phyloP scores from a whole-genome alignment of 1,140 invertebrate species.

The Tetramorium parvispinum region DNA sequence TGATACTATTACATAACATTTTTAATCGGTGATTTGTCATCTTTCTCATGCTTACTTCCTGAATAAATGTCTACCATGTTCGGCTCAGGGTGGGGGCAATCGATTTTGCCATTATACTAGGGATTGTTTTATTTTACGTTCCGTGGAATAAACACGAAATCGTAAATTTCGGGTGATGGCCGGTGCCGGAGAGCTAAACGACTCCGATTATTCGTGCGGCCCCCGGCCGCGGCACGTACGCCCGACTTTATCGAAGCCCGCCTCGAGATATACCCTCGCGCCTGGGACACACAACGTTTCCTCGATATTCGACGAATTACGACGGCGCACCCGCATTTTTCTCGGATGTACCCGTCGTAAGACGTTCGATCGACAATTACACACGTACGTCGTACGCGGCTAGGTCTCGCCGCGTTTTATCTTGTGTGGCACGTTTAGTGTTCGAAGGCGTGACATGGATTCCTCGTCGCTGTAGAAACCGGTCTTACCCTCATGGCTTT shows the following conservation, averaged over 20 bases:
- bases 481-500: constrained; percentile 42
- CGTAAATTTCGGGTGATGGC: constrained; percentile 47
- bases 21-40: neutral
- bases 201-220: constrained; percentile 53
- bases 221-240: constrained; percentile 51
- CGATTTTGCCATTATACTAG: constrained; percentile 44
- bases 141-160: constrained; percentile 51
- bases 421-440: constrained; percentile 52
- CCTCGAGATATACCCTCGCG: constrained; percentile 36
- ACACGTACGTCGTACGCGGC: constrained; percentile 28
- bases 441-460: constrained; percentile 62
- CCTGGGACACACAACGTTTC: constrained; percentile 36
- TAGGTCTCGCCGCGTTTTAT: constrained; percentile 32
- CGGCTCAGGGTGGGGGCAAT: neutral
- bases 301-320: constrained; percentile 38
- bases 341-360: constrained; percentile 49
- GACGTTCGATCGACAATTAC: constrained; percentile 58
- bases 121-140: constrained; percentile 54
- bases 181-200: constrained; percentile 45
- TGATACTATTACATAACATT: neutral
- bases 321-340: constrained; percentile 48
- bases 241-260: constrained; percentile 41
- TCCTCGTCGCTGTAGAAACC: constrained; percentile 39
- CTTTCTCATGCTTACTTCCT: neutral
- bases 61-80: neutral